A percentile compares a stretch with the other conserved stretches of the same genome.
phyloP scores from a whole-genome alignment of 2,113 vertebrate genomes.

The Erinaceus europaeus region DNA sequence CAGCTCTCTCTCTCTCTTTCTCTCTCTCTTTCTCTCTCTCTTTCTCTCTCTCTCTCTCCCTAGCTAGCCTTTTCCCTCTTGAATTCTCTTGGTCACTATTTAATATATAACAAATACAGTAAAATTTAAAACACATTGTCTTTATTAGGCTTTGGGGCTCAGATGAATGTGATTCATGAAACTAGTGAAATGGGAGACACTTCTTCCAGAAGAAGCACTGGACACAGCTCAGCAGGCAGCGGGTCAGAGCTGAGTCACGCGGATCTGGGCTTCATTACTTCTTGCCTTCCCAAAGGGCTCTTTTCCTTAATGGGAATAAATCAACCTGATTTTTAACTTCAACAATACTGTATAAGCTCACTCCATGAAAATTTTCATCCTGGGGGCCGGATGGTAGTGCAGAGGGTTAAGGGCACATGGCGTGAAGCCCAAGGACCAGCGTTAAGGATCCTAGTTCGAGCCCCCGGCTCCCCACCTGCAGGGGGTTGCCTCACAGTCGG shows the following conservation, averaged over 20 bases:
- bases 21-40: too few relatives aligned
- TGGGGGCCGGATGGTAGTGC: too few relatives aligned
- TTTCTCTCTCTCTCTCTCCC: too few relatives aligned
- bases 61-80: too few relatives aligned
- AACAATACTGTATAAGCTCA: neutral
- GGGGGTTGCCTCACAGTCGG: too few relatives aligned
- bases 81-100: too few relatives aligned
- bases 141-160: neutral
- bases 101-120: too few relatives aligned
- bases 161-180: neutral
- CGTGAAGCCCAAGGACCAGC: too few relatives aligned
- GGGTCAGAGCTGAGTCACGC: neutral
- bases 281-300: neutral
- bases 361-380: neutral
- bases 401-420: too few relatives aligned
- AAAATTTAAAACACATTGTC: neutral
- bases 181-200: neutral
- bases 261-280: neutral
- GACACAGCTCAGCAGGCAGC: neutral
- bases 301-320: neutral
- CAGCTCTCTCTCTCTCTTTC: too few relatives aligned
- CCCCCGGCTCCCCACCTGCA: too few relatives aligned
- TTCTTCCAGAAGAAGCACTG: neutral
- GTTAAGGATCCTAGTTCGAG: too few relatives aligned
- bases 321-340: neutral